Evolutionary conservation across 2,888 invertebrate species (phyloP).

Genomic region (Macrophya annulata): DNA sequence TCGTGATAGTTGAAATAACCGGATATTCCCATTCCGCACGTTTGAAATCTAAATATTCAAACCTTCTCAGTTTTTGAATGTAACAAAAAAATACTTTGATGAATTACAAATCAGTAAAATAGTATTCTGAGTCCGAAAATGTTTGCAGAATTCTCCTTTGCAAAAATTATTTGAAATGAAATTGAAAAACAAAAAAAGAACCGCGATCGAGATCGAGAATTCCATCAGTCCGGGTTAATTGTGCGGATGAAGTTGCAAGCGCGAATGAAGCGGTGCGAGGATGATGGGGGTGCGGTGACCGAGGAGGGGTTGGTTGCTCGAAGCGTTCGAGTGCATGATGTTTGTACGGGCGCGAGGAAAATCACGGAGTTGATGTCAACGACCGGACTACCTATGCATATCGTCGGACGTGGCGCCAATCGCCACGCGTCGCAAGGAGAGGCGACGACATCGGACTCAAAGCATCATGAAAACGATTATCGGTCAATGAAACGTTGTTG

Average conservation of each 20-base stretch:
- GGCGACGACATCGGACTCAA: slow-evolving; percentile 21
- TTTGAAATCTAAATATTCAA: not conserved
- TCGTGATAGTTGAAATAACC: not conserved
- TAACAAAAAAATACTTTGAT: not conserved
- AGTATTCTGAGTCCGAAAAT: not conserved
- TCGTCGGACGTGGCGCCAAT: slow-evolving; percentile 48
- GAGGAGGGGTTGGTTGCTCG: slow-evolving; percentile 49
- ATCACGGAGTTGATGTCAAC: slow-evolving; percentile 75
- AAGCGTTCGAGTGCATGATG: slow-evolving; percentile 57
- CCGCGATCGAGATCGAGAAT: slow-evolving; percentile 10
- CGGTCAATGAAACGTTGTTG: slow-evolving; percentile 43
- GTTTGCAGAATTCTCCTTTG: not conserved
- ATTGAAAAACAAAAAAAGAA: slow-evolving; percentile 10
- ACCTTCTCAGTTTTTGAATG: not conserved
- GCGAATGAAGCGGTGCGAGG: slow-evolving; percentile 58
- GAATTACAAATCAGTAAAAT: not conserved
- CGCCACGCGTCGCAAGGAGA: slow-evolving; percentile 30
- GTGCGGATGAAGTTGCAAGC: slow-evolving; percentile 66
- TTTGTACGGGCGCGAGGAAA: slow-evolving; percentile 72
- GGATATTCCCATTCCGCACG: not conserved
- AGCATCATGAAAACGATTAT: slow-evolving; percentile 40
- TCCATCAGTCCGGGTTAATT: slow-evolving; percentile 22
- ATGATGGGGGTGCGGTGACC: slow-evolving; percentile 42
- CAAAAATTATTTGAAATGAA: slow-evolving; percentile 38
- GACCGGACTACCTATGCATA: slow-evolving; percentile 66